phyloP scores from a whole-genome alignment of 2,113 vertebrate genomes.

The Plotosus lineatus region DNA sequence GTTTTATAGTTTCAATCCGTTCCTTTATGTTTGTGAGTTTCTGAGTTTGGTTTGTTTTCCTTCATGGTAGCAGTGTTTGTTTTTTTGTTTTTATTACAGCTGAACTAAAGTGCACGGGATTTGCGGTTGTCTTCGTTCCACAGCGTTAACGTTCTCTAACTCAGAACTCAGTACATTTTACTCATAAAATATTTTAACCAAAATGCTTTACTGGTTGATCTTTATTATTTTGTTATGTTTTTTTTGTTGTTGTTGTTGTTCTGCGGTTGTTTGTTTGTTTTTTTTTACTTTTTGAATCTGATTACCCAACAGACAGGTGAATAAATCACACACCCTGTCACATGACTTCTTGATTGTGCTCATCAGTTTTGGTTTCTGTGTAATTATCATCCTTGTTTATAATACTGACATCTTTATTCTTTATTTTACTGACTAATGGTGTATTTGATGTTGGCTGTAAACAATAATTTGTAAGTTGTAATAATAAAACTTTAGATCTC shows the following conservation, averaged over 20 bases:
- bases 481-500: not conserved
- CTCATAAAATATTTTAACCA: not conserved
- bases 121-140: not conserved
- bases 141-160: not conserved
- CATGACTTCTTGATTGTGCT: not conserved
- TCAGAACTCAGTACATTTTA: too few species aligned
- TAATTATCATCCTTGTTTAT: not conserved
- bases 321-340: not conserved
- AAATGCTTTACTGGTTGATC: not conserved
- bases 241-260: too few species aligned
- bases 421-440: not conserved
- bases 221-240: too few species aligned
- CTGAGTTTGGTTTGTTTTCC: conserved; percentile 11
- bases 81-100: not conserved
- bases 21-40: not conserved
- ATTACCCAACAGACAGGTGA: too few species aligned
- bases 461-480: not conserved
- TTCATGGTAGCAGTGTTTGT: not conserved
- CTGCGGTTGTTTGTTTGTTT: too few species aligned
- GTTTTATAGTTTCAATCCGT: not conserved
- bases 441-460: too few species aligned
- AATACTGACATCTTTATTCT: not conserved
- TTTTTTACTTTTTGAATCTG: too few species aligned
- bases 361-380: not conserved
- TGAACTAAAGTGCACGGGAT: not conserved